phyloP scores from a whole-genome alignment of 2,797 vertebrate genomes.

The Anabacerthia variegaticeps region DNA sequence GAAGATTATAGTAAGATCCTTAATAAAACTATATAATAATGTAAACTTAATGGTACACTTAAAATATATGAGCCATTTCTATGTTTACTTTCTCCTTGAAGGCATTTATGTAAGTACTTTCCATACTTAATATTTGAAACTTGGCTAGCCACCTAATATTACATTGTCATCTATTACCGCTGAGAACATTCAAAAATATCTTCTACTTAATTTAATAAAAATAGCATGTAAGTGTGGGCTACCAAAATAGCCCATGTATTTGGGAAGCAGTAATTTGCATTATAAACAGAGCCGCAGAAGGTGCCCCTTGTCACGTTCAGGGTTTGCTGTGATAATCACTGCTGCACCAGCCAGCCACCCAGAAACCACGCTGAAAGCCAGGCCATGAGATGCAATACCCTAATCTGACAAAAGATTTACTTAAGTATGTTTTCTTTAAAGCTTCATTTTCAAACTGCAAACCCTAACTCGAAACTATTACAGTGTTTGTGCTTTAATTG shows the following conservation, averaged over 20 bases:
- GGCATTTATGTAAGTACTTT: neutral
- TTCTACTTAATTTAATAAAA: constrained; percentile 7
- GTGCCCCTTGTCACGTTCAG: neutral
- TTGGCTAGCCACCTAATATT: neutral
- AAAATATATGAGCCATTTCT: constrained; percentile 2
- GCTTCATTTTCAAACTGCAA: neutral
- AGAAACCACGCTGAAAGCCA: neutral
- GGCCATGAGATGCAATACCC: fast-evolving
- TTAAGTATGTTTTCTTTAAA: neutral
- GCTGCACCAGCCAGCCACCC: neutral
- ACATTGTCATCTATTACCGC: neutral
- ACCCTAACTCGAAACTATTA: neutral
- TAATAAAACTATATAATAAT: neutral
- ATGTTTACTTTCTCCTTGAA: neutral
- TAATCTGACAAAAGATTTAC: neutral
- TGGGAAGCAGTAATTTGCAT: neutral
- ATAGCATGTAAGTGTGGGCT: neutral
- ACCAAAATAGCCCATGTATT: neutral
- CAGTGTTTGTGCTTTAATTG: neutral
- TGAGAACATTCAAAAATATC: neutral
- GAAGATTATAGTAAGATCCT: neutral
- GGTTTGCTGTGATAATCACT: neutral
- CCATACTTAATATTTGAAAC: neutral
- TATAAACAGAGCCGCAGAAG: neutral
- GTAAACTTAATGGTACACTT: neutral